Base-by-base conservation (phyloP, 2,888 invertebrate species). In the Mimumesa dahlbomi region DNA sequence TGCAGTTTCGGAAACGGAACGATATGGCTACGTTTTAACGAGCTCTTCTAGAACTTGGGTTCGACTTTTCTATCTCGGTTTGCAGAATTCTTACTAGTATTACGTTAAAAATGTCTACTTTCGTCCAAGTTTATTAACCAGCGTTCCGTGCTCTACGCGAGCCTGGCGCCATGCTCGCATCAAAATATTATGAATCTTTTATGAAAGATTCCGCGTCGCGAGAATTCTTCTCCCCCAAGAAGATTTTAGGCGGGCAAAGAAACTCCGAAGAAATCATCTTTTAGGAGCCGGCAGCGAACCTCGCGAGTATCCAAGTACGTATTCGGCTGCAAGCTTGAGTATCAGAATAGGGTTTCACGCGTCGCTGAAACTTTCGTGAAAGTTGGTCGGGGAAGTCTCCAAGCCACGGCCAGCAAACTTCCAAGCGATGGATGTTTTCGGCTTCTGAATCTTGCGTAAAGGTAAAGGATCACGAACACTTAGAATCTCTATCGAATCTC, bases 371-470 rank as follows among this genome's bases (percentile, higher is more conserved):
- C 70, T n/a, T n/a, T n/a, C n/a, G n/a, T n/a, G n/a, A n/a, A n/a
- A n/a, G n/a, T n/a, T n/a, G n/a, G n/a, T n/a, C 25, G 25, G 3
- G 66, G 64, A 77, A 77, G 75, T 81, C 71, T 65, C 58, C 69
- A 61, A 69, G 71, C 68, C 70, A 46, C 49, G 61, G 61, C 63
- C 68, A 59, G 64, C 53, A 73, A 81, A 82, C 75, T 81, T 81
- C 69, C 70, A 70, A 77, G 75, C 77, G 82, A 81, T 77, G 70
- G 77, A 75, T 82, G 72, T 63, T 71, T 72, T 58, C n/a, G 25
- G 4, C 7, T 25, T 25, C 25, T 7, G 25, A 25, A 3, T 25
- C 25, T 3, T 25, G 70, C 67, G 64, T 52, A 49, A 49, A 73
- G 68, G 64, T 75, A 67, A 74, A 72, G 76, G 74, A 76, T 80